Base-by-base conservation (phyloP, 2,797 vertebrate genomes). In the Anas acuta region DNA sequence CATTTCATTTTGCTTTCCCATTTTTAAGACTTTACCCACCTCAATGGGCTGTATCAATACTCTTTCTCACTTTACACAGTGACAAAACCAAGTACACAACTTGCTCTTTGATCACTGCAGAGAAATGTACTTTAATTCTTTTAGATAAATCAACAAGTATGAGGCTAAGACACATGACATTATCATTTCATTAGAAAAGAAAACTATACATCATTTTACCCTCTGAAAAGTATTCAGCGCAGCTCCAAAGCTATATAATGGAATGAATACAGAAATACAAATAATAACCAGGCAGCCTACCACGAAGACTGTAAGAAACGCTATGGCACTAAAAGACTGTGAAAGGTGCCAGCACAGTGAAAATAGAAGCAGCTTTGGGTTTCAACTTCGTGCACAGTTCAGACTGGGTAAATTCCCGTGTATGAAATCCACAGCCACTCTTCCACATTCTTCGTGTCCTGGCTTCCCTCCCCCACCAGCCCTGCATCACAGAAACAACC, bases 401-500 rank as follows among this genome's bases (percentile, higher is more conserved):
- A 92, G 54, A 74, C 5, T 0, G 0, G 54, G 18, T 17, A 81
- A 39, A 47, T 57, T 95, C 72, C 49, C 2, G 1, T 2, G 1
- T 28, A 37, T 49, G 76, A 86, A 78, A 74, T 23, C 35, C 88
- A 73, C 60, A 80, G 64, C 26, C 53, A 76, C 21, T 35, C 74
- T 35, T 43, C 35, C 62, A 30, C 8, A 21, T 57, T 79, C 15
- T 80, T 49, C 76, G 32, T 84, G 69, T 78, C 81, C 84, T 72
- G 64, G 64, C 71, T 88, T 90, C 77, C 61, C 49, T 90, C 77
- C 54, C 88, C 25, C 69, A 86, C 33, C 53, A 87, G 64, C 83
- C 84, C 81, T 75, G 54, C 88, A 80, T 18, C 84, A 84, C 33
- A 87, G 90, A 90, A 97, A 96, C 53, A 94, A 90, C 64, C n/a